Evolutionary conservation across 2,113 vertebrate species (phyloP).

Genomic region (Paramisgurnus dabryanus): DNA sequence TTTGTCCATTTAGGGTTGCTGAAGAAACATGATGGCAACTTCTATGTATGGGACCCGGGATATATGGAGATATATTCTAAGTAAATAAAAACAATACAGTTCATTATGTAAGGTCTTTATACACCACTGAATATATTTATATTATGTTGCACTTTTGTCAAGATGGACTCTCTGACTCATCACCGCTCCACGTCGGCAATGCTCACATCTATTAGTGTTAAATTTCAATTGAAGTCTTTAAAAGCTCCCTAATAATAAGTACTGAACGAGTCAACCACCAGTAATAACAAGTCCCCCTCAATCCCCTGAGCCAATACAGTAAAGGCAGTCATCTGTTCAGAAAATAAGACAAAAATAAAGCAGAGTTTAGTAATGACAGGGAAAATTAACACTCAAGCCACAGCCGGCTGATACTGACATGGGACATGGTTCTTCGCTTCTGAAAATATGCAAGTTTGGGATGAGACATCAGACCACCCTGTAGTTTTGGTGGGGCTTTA

Average conservation of each 20-base stretch:
- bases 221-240: background rate
- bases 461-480: conserved; percentile 43
- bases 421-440: conserved; percentile 26
- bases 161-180: background rate
- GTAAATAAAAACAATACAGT: no score
- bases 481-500: conserved; percentile 31
- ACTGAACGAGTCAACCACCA: background rate
- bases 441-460: conserved; percentile 19
- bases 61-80: no score
- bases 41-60: no score
- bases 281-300: background rate
- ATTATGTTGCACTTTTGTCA: no score
- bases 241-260: background rate
- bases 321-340: background rate
- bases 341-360: conserved; percentile 6
- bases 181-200: conserved; percentile 4
- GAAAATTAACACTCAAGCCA: conserved; percentile 25
- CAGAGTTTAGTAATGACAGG: conserved; percentile 8
- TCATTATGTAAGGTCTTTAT: no score
- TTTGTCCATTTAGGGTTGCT: no score
- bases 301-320: background rate
- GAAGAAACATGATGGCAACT: no score
- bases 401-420: conserved; percentile 18
- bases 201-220: background rate
- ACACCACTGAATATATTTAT: no score